Conservation (phyloP, 2,113 vertebrate species). For the Seriola quinqueradiata region DNA sequence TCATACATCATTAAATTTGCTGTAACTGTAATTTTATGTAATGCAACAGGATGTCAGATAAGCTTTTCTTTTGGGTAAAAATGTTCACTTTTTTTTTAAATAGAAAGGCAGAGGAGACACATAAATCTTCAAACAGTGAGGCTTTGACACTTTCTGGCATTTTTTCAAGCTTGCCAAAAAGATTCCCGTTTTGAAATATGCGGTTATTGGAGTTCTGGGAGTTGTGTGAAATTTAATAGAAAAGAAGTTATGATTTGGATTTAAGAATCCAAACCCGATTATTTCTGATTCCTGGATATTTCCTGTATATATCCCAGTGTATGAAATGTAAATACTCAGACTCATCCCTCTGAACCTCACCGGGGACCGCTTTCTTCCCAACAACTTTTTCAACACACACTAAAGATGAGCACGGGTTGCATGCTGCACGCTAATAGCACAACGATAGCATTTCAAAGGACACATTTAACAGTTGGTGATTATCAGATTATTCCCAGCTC, state of each 20-base stretch:
- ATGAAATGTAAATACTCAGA: background rate
- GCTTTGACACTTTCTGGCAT: background rate
- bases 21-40: background rate
- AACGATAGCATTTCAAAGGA: background rate
- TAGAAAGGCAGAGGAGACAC: background rate
- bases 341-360: background rate
- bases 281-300: conserved; percentile 8
- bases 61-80: conserved; percentile 8
- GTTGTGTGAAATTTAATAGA: background rate
- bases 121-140: conserved; percentile 9
- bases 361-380: background rate
- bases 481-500: background rate
- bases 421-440: background rate
- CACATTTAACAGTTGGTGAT: conserved; percentile 11
- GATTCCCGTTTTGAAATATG: background rate
- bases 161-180: conserved; percentile 3
- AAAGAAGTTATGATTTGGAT: conserved; percentile 6
- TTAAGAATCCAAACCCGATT: background rate
- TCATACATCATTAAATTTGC: conserved; percentile 15
- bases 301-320: conserved; percentile 4
- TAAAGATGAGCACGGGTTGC: too few species aligned
- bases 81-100: background rate
- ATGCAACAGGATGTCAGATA: conserved; percentile 5
- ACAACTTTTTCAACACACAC: background rate
- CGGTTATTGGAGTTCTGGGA: background rate